Conservation (phyloP, 2,888 invertebrate genomes). For the Rapana venosa region DNA sequence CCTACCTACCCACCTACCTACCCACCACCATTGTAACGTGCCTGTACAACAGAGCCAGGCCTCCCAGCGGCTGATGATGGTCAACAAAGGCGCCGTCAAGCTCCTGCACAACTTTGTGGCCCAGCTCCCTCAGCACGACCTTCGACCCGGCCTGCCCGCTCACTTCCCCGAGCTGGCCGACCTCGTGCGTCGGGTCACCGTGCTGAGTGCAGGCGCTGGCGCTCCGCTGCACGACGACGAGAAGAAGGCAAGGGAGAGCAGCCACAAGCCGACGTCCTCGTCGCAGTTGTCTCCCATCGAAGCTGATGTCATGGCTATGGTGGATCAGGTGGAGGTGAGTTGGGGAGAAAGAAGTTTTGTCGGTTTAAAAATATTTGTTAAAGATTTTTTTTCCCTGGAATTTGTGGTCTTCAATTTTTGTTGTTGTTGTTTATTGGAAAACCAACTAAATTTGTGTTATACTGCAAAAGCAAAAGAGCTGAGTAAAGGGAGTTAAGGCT, state of each 20-base stretch:
- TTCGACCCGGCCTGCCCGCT: constrained; percentile 67
- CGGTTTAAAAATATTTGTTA: no score
- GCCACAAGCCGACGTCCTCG: neutral
- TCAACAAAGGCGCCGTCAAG: constrained; percentile 70
- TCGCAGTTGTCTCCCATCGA: constrained; percentile 48
- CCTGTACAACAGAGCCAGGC: constrained; percentile 59
- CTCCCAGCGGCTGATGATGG: constrained; percentile 63
- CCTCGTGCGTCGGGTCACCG: constrained; percentile 65
- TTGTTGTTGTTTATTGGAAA: no score
- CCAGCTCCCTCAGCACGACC: constrained; percentile 66
- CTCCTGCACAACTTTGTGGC: constrained; percentile 72
- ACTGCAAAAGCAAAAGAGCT: no score
- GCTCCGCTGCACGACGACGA: constrained; percentile 49
- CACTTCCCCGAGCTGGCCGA: constrained; percentile 68
- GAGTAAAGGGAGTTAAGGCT: no score
- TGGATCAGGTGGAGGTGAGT: constrained; percentile 66
- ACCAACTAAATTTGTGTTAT: no score
- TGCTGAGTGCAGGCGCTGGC: constrained; percentile 59
- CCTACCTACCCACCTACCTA: neutral
- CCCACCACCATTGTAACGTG: neutral
- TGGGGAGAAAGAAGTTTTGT: neutral
- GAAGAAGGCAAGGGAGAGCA: neutral
- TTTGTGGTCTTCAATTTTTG: no score
- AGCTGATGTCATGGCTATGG: constrained; percentile 60
- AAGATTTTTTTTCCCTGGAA: no score